phyloP scores from a whole-genome alignment of 2,113 vertebrate genomes.

The Salvelinus alpinus region DNA sequence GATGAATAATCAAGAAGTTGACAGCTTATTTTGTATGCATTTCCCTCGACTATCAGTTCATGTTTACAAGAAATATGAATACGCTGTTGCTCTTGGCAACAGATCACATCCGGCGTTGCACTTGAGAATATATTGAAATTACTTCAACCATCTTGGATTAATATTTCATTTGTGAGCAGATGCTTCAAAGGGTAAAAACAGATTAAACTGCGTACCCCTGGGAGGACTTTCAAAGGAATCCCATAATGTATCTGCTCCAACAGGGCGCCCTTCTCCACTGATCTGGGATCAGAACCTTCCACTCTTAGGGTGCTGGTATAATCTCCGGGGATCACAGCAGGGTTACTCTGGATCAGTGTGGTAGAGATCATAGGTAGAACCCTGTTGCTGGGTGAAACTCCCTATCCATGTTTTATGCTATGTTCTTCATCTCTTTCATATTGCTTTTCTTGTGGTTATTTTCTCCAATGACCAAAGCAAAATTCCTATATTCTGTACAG shows the following conservation, averaged over 20 bases:
- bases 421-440: no score
- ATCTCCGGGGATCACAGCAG: slow-evolving; percentile 17
- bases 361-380: neutral
- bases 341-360: neutral
- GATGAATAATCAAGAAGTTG: neutral
- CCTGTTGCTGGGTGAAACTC: neutral
- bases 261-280: slow-evolving; percentile 13
- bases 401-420: no score
- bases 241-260: slow-evolving; percentile 14
- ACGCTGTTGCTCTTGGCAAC: slow-evolving; percentile 55
- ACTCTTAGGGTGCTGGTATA: slow-evolving; percentile 9
- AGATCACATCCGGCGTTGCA: slow-evolving; percentile 17
- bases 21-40: neutral
- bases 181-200: slow-evolving; percentile 40
- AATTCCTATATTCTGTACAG: no score
- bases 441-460: no score
- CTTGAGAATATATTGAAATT: slow-evolving; percentile 24
- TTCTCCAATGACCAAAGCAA: no score
- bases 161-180: slow-evolving; percentile 50
- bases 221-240: slow-evolving; percentile 15
- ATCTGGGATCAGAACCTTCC: slow-evolving; percentile 27
- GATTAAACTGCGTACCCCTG: slow-evolving; percentile 23
- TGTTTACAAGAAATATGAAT: slow-evolving; percentile 39
- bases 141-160: slow-evolving; percentile 36
- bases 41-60: slow-evolving; percentile 25